Conservation (phyloP, 2,113 vertebrate genomes). For the Chloropsis cyanopogon region DNA sequence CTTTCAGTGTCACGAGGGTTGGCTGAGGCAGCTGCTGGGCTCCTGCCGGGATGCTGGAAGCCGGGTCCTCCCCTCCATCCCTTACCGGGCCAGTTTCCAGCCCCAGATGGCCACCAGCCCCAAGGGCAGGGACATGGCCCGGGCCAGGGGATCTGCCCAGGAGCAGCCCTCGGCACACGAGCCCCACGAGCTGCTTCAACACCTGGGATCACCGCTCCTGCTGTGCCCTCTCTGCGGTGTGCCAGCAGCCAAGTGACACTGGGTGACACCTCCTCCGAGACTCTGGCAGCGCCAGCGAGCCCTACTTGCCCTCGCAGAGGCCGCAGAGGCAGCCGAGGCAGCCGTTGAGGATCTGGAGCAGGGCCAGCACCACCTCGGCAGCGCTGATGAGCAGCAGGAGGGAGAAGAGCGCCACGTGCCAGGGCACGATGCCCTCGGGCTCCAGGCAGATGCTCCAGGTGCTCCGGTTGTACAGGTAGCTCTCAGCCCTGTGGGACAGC, state of each 20-base stretch:
- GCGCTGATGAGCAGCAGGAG: constrained; percentile 56
- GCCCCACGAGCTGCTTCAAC: rapidly evolving
- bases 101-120: neutral
- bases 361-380: constrained; percentile 67
- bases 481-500: neutral
- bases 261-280: neutral
- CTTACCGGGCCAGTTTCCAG: rapidly evolving
- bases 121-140: rapidly evolving
- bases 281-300: rapidly evolving
- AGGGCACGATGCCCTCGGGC: constrained; percentile 62
- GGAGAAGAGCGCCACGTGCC: constrained; percentile 70
- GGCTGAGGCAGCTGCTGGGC: neutral
- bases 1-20: rapidly evolving
- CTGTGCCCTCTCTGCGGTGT: rapidly evolving
- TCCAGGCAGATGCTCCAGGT: constrained; percentile 74
- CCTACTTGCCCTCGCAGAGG: constrained; percentile 64
- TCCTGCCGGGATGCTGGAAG: neutral
- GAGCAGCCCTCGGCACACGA: neutral
- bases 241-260: neutral
- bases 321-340: constrained; percentile 70
- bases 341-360: constrained; percentile 69
- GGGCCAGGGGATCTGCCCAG: rapidly evolving
- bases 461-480: constrained; percentile 37
- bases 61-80: neutral
- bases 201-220: neutral